Evolutionary conservation across 1,140 invertebrate genomes (phyloP), one percentile per base, ranked within the genome.

Genomic region (Caenorhabditis inopinata): DNA sequence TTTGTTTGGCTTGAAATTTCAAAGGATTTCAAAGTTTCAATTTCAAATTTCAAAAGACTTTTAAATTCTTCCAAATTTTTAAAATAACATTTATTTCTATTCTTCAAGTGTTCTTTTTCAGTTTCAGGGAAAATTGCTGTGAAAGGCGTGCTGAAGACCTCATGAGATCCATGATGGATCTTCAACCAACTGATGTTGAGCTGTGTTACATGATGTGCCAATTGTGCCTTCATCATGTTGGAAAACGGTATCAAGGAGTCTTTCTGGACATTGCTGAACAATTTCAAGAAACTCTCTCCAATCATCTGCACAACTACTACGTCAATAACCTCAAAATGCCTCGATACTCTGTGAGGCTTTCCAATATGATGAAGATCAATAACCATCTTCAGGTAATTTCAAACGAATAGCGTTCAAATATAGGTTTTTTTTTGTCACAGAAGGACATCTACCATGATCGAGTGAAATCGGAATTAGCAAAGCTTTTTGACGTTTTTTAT

Each of bases 341-440:
- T 29, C 27, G 12, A 9, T 68, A 68, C n/a, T 38, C 58, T 2
- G 6, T 11, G 0, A 38, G 32, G 21, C 11, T 68, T 38, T 29
- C 58, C 14, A 68, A n/a, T 38, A 35, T 68, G 58, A 68, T 42
- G 58, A 68, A 68, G 9, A 38, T 68, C 58, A 68, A 42, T 21
- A 68, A 68, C 14, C 38, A 42, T 42, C 5, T 42, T 42, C 38
- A 42, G 38, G 38, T 42, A 42, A 5, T 5, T 42, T 42, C 6
- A 14, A 5, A 7, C 14, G 38, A 5, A 7, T 42, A 42, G 14
- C 38, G 38, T 14, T 14, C 38, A 42, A 7, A 7, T 42, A 42
- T 7, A 7, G 38, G 38, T 42, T 42, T 7, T 42, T 42, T 42
- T 42, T 14, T 1, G 3, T 25, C 27, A 2, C 49, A 53, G 23